These are phyloP conservation scores for Mesocricetus auratus DNA, from an alignment of 2,113 vertebrate species.

Conservation along the genomic window DNA sequence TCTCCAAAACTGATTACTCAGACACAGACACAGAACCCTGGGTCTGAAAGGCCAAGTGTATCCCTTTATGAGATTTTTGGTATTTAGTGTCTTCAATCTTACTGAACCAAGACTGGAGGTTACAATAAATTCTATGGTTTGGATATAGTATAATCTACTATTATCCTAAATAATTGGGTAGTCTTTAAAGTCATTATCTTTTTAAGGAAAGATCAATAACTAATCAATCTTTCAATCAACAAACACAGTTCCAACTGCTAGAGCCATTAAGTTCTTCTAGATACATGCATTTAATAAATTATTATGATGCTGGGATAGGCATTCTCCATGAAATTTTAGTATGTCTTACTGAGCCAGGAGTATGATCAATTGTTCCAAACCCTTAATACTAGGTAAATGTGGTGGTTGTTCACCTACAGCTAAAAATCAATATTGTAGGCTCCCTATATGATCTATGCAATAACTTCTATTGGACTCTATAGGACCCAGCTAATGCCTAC, in stretches of 20 bases:
- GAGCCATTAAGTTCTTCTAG: neutral
- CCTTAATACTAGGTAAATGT: neutral
- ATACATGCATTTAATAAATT: neutral
- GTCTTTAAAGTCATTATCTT: constrained; percentile 29
- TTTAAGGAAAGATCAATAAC: constrained; percentile 31
- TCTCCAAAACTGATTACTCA: neutral
- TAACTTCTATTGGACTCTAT: constrained; percentile 8
- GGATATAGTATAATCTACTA: neutral
- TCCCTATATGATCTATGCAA: neutral
- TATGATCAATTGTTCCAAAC: neutral
- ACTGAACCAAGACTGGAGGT: constrained; percentile 7
- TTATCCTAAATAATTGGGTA: neutral
- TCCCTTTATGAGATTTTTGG: constrained; percentile 48
- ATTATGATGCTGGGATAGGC: neutral
- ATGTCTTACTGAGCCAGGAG: neutral
- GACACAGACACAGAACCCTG: neutral
- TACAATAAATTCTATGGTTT: constrained; percentile 41
- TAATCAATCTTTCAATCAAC: constrained; percentile 54
- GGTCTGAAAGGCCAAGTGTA: neutral
- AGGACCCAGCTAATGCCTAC: neutral
- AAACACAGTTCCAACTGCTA: neutral
- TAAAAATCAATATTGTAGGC: neutral
- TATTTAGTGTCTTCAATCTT: constrained; percentile 23
- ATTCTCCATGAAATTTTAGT: constrained; percentile 28
- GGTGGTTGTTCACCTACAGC: neutral